Conservation (phyloP, 2,797 vertebrate species). For the Helostoma temminkii region DNA sequence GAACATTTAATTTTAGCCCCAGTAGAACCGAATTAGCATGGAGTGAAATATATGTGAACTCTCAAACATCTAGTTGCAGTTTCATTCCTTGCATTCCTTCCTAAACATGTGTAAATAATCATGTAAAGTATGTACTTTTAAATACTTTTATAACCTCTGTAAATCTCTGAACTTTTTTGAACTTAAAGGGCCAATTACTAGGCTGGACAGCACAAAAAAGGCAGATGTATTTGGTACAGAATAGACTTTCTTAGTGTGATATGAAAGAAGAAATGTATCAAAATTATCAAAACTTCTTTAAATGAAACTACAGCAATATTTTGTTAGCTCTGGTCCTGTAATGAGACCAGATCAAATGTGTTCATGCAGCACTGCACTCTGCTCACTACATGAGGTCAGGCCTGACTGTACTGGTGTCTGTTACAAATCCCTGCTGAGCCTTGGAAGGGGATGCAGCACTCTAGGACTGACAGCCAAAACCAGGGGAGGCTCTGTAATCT, state of each 20-base stretch:
- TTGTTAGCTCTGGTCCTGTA: not conserved
- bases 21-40: constrained; percentile 6
- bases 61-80: constrained; percentile 11
- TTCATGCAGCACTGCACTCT: constrained; percentile 28
- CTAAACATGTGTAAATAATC: too few relatives aligned
- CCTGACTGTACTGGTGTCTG: constrained; percentile 44
- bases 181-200: constrained; percentile 16
- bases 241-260: not conserved
- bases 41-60: constrained; percentile 13
- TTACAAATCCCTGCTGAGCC: constrained; percentile 71
- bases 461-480: constrained; percentile 39
- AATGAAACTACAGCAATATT: not conserved
- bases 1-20: not conserved
- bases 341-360: not conserved
- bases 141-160: constrained; percentile 1
- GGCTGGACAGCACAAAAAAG: not conserved
- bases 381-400: constrained; percentile 58
- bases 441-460: constrained; percentile 34
- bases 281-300: constrained; percentile 1
- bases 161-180: constrained; percentile 15
- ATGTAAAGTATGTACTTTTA: not conserved
- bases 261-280: not conserved
- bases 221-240: not conserved
- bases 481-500: constrained; percentile 41
- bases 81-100: not conserved